These are phyloP conservation scores for Mycetomoellerius zeteki DNA, from an alignment of 1,140 invertebrate species.

Conservation along the genomic window DNA sequence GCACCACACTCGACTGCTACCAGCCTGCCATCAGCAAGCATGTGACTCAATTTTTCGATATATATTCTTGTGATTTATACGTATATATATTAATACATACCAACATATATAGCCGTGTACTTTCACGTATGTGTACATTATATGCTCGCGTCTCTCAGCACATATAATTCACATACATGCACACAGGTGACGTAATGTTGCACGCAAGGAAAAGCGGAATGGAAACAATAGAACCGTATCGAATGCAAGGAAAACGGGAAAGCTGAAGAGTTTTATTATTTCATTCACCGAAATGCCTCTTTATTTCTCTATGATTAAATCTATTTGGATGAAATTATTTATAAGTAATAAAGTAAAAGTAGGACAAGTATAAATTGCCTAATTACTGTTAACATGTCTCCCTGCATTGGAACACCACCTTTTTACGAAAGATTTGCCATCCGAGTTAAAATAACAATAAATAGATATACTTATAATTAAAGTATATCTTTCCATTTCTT, in stretches of 20 bases:
- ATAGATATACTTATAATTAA: slow-evolving; percentile 18
- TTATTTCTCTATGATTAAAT: slow-evolving; percentile 3
- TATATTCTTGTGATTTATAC: slow-evolving; percentile 51
- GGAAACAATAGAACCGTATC: slow-evolving; percentile 22
- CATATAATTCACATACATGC: slow-evolving; percentile 56
- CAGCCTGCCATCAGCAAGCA: slow-evolving; percentile 84
- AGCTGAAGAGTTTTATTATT: not conserved
- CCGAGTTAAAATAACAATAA: not conserved
- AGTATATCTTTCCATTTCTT: slow-evolving; percentile 4
- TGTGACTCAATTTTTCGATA: slow-evolving; percentile 78
- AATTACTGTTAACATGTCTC: slow-evolving; percentile 9
- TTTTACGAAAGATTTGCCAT: not conserved
- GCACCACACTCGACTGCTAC: slow-evolving; percentile 84
- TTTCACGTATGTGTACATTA: slow-evolving; percentile 67
- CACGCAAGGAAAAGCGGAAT: slow-evolving; percentile 59
- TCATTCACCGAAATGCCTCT: not conserved
- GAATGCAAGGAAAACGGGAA: not conserved
- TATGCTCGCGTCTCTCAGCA: slow-evolving; percentile 28
- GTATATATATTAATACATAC: slow-evolving; percentile 61
- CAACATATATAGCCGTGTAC: slow-evolving; percentile 47
- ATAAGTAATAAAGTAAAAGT: not conserved
- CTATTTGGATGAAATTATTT: not conserved
- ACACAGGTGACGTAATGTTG: slow-evolving; percentile 46
- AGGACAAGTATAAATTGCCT: not conserved
- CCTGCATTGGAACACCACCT: not conserved